Evolutionary conservation across 2,113 vertebrate genomes (phyloP).

Genomic region (Eretmochelys imbricata): DNA sequence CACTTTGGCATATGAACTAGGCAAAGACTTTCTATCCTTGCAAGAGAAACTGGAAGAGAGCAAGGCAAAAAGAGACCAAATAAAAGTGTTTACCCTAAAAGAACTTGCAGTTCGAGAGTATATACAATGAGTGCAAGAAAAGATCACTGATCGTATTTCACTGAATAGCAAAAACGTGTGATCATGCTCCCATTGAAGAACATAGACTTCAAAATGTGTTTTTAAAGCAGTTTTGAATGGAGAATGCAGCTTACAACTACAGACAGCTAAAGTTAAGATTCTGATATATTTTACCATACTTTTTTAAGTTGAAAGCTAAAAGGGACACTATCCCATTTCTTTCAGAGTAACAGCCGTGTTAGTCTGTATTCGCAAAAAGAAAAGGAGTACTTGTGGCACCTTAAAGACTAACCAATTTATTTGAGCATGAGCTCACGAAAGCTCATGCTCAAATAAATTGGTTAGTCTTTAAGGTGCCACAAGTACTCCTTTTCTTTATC

Average conservation of each 20-base stretch:
- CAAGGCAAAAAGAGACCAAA: slow-evolving; percentile 76
- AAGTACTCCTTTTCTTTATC: too few species aligned
- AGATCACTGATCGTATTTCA: background rate
- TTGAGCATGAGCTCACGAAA: too few species aligned
- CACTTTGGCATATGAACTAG: slow-evolving; percentile 86
- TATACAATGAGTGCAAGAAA: slow-evolving; percentile 42
- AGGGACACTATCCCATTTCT: background rate
- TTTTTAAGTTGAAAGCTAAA: background rate
- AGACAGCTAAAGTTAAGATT: background rate
- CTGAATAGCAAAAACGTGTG: background rate
- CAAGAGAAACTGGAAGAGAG: slow-evolving; percentile 84
- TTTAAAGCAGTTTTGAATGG: background rate
- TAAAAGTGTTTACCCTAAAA: slow-evolving; percentile 83
- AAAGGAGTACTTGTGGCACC: too few species aligned
- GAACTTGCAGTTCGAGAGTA: slow-evolving; percentile 89
- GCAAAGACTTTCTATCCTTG: slow-evolving; percentile 85
- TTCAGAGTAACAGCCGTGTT: too few species aligned
- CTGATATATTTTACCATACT: too few species aligned
- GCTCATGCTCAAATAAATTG: too few species aligned
- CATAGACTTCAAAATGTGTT: background rate
- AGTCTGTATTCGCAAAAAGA: too few species aligned
- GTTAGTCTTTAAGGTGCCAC: too few species aligned
- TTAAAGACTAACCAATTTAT: too few species aligned
- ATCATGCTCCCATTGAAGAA: background rate
- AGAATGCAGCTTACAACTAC: background rate